A percentile compares a stretch with the other conserved stretches of the same genome.
Evolutionary conservation across 2,888 invertebrate genomes (phyloP).

Genomic region (Anoplius nigerrimus): DNA sequence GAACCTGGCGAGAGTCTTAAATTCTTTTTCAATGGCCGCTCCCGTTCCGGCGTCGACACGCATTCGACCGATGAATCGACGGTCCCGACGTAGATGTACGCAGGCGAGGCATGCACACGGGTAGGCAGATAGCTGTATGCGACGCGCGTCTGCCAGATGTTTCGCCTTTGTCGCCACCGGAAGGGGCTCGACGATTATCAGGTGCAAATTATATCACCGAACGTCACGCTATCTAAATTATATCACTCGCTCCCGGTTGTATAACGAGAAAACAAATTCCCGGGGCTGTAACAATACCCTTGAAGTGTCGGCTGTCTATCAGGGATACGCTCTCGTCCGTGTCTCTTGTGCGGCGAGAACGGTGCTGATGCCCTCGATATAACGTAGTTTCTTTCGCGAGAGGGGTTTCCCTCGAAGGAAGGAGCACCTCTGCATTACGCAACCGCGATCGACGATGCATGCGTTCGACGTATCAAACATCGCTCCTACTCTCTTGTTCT

Average conservation of each 20-base stretch:
- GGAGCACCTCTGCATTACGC: slow-evolving; percentile 32
- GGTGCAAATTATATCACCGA: neutral
- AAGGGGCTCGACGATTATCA: neutral
- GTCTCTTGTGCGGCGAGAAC: neutral
- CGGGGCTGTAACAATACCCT: neutral
- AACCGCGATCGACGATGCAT: slow-evolving; percentile 23
- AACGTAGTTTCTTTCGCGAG: slow-evolving; percentile 12
- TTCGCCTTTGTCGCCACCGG: neutral
- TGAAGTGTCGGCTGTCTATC: neutral
- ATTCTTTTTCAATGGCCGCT: no score
- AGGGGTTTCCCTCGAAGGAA: neutral
- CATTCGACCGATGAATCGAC: neutral
- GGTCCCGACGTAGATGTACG: neutral
- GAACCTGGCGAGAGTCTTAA: no score
- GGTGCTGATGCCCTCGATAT: neutral
- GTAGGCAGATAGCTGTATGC: no score
- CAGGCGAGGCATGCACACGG: neutral
- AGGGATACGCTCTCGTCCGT: neutral
- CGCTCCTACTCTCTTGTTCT: slow-evolving; percentile 22
- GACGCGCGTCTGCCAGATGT: neutral
- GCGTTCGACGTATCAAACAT: slow-evolving; percentile 21
- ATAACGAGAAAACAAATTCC: neutral
- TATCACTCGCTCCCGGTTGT: neutral
- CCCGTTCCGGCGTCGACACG: no score
- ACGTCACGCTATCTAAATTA: no score